Evolutionary conservation across 2,797 vertebrate species (phyloP).

Genomic region (Karalla daura): DNA sequence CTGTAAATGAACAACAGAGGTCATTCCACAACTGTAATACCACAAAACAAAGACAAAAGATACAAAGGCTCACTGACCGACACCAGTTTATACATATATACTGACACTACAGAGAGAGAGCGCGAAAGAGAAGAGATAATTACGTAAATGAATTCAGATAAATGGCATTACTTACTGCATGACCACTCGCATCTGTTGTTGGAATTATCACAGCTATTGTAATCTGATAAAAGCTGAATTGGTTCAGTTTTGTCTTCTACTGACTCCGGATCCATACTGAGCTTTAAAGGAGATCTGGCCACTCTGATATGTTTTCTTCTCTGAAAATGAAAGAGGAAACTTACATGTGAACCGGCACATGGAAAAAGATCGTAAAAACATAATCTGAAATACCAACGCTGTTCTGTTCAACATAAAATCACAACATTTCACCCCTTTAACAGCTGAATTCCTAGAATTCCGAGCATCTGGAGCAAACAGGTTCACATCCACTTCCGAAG

Average conservation of each 20-base stretch:
- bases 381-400: background rate
- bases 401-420: background rate
- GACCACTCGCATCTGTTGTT: slow-evolving; percentile 41
- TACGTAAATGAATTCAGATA: background rate
- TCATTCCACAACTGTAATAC: background rate
- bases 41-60: too few species aligned
- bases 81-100: too few species aligned
- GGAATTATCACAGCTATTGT: rapidly evolving
- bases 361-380: background rate
- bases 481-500: slow-evolving; percentile 80
- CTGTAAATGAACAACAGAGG: slow-evolving; percentile 47
- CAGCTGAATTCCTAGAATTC: too few species aligned
- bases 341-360: background rate
- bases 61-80: too few species aligned
- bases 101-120: too few species aligned
- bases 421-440: slow-evolving; percentile 21
- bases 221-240: slow-evolving; percentile 36
- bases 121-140: too few species aligned
- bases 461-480: slow-evolving; percentile 74
- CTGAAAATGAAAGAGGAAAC: slow-evolving; percentile 45
- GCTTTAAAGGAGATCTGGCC: background rate
- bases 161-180: slow-evolving; percentile 70
- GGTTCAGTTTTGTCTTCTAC: background rate
- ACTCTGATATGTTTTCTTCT: slow-evolving; percentile 36
- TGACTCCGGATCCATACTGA: slow-evolving; percentile 23